Percentiles rank a stretch among this genome's conserved stretches.
phyloP scores from a whole-genome alignment of 2,888 invertebrate species.

The Lumbricus terrestris region DNA sequence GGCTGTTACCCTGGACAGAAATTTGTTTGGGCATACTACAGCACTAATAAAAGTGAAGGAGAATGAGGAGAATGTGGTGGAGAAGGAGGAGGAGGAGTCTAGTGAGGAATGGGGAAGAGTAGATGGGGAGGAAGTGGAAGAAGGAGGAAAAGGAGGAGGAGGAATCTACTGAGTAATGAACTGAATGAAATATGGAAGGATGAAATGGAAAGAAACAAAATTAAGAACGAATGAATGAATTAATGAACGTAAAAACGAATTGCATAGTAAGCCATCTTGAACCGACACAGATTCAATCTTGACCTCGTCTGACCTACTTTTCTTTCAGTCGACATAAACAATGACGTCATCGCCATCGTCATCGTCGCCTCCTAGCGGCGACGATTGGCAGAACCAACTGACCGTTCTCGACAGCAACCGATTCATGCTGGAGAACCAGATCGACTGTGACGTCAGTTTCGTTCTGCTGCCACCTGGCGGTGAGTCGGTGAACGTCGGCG shows the following conservation, averaged over 20 bases:
- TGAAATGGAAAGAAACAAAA: too few relatives aligned
- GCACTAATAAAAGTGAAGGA: too few relatives aligned
- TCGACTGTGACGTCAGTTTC: slow-evolving; percentile 40
- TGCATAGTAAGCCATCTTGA: background rate
- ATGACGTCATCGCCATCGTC: background rate
- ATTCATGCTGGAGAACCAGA: slow-evolving; percentile 40
- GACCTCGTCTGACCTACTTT: background rate
- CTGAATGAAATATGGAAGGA: too few relatives aligned
- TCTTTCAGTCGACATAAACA: background rate
- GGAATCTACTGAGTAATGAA: too few relatives aligned
- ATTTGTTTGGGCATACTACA: too few relatives aligned
- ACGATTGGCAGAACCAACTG: slow-evolving; percentile 38
- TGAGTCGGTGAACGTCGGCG: slow-evolving; percentile 59
- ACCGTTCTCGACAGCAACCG: slow-evolving; percentile 39
- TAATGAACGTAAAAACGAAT: background rate
- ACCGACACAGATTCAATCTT: background rate
- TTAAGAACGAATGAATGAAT: background rate
- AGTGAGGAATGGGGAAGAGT: too few relatives aligned
- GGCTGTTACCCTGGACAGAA: too few relatives aligned
- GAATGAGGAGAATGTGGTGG: too few relatives aligned
- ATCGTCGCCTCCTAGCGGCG: too few relatives aligned
- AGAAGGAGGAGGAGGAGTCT: too few relatives aligned
- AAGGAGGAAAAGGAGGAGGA: too few relatives aligned
- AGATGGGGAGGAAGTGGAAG: too few relatives aligned
- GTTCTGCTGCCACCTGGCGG: slow-evolving; percentile 24